Base-by-base conservation (phyloP, 2,113 vertebrate species). In the Hypomesus transpacificus region DNA sequence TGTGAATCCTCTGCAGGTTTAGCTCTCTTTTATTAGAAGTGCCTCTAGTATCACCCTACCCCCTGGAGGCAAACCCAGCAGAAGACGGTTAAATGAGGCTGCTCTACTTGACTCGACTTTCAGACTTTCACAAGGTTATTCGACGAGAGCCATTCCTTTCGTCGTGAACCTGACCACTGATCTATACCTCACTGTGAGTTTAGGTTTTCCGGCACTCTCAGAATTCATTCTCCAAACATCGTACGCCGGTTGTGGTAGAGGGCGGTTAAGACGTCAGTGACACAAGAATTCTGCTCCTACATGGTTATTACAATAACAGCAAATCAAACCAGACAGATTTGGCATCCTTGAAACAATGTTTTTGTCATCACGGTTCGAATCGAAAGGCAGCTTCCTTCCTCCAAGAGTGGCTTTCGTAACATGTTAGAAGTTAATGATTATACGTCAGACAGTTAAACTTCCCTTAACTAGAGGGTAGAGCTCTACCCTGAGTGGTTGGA, bases 1-100 rank as follows among this genome's bases (percentile, higher is more conserved):
- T 52, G 39, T 53, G 70, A 75, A 64, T 73, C 74, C 73, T 78
- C 75, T 66, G 68, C 75, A 72, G 77, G 81, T 69, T 78, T 20
- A 34, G 60, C 73, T 75, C 65, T 67, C 78, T 75, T 87, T 80
- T 75, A 78, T 81, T 70, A 73, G 65, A 70, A 73, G 60, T 39
- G 60, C 61, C 68, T 66, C 71, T 51, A 63, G 67, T 63, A 68
- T 58, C 16, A 34, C 75, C 31, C n/a, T 52, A 51, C 57, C 66
- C 66, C 66, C 71, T 71, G 69, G 75, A 69, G 18, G 61, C 60
- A 66, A 0, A 69, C 53, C 14, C 46, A n/a, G 71, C 68, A 65
- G 46, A n/a, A 69, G 63, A 46, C 70, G n/a, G 22, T 34, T 51
- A 64, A 71, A 74, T 17, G 34, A 79, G 53, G 63, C 21, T 70